These are phyloP conservation scores for Stenichneumon culpator DNA, from an alignment of 2,888 invertebrate genomes.

Conservation along the genomic window DNA sequence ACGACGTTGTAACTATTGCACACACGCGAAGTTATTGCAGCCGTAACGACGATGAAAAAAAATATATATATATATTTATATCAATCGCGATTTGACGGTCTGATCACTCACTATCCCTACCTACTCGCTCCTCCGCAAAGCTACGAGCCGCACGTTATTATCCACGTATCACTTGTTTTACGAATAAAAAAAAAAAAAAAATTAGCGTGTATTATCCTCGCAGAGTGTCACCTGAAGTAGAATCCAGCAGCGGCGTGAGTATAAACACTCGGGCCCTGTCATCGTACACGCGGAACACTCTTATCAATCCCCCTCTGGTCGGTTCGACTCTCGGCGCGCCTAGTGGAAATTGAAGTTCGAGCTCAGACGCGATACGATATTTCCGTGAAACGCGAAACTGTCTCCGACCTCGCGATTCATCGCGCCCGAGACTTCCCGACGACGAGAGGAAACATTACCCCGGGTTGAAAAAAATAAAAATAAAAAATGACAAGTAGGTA, in stretches of 20 bases:
- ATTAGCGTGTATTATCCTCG: constrained; percentile 10
- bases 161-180: constrained; percentile 4
- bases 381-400: neutral
- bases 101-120: constrained; percentile 28
- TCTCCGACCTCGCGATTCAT: neutral
- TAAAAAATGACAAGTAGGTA: neutral
- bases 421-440: neutral
- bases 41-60: neutral
- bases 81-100: constrained; percentile 14
- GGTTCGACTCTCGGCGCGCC: neutral
- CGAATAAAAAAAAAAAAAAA: neutral
- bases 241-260: neutral
- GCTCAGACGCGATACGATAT: neutral
- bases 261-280: constrained; percentile 28
- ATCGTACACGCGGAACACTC: constrained; percentile 7
- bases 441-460: neutral
- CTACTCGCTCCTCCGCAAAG: constrained; percentile 5
- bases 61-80: neutral
- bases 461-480: neutral
- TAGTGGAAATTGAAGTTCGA: neutral
- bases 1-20: constrained; percentile 24
- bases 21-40: constrained; percentile 14
- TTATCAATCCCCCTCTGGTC: neutral
- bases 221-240: constrained; percentile 20
- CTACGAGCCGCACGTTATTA: neutral